Percentiles rank a stretch among this genome's conserved stretches.
phyloP scores from a whole-genome alignment of 1,140 invertebrate genomes.

The Centruroides sculpturatus region DNA sequence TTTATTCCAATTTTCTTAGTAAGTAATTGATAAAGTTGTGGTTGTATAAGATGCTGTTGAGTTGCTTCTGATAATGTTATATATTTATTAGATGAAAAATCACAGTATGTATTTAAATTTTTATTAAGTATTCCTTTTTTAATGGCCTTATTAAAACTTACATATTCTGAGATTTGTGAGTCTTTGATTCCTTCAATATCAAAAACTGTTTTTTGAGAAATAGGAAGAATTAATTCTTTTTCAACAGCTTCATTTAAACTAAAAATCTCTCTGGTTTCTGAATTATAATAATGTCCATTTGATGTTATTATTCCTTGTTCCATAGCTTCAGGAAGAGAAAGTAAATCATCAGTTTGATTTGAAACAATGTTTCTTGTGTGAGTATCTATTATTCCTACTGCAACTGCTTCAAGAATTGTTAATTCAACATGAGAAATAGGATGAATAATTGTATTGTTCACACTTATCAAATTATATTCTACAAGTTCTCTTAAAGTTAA shows the following conservation, averaged over 20 bases:
- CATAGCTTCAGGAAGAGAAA: constrained; percentile 72
- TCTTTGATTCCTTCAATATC: constrained; percentile 83
- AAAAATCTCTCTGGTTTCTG: constrained; percentile 48
- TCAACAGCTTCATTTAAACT: constrained; percentile 64
- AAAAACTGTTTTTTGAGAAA: constrained; percentile 74
- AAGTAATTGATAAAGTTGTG: constrained; percentile 69
- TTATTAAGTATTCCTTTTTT: constrained; percentile 60
- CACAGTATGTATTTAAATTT: constrained; percentile 52
- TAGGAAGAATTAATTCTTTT: constrained; percentile 70
- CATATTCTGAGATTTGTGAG: constrained; percentile 57
- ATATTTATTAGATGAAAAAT: constrained; percentile 55
- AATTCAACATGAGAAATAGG: constrained; percentile 56
- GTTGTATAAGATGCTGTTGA: constrained; percentile 34
- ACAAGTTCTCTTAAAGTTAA: constrained; percentile 75
- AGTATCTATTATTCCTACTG: constrained; percentile 66
- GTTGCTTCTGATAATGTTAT: constrained; percentile 46
- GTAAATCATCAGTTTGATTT: constrained; percentile 49
- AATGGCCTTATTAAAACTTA: constrained; percentile 75
- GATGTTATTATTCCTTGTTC: constrained; percentile 56
- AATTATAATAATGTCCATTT: constrained; percentile 54
- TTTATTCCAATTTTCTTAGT: constrained; percentile 63
- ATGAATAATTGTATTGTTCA: constrained; percentile 59
- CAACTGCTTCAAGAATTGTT: constrained; percentile 66
- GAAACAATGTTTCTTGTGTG: constrained; percentile 72
- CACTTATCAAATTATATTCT: constrained; percentile 63